Evolutionary conservation across 2,797 vertebrate genomes (phyloP), one percentile per base, ranked within the genome.

Genomic region (Anniella stebbinsi): DNA sequence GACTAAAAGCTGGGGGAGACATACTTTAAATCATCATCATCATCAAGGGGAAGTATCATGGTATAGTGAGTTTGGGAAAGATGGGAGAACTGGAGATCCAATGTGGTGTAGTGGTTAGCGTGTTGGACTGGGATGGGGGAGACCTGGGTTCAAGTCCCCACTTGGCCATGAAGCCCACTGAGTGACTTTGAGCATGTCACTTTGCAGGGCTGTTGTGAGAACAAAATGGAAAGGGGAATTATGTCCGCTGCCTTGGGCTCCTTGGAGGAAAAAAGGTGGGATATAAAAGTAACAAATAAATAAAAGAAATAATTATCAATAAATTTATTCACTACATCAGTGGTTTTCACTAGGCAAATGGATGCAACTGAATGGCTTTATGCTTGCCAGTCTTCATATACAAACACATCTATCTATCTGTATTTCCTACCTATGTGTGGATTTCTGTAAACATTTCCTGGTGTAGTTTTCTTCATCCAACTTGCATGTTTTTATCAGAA

Each of bases 381-480:
- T 3, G 76, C 28, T 41, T 86, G 54, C 72, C n/a, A 38, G 78
- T 77, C 38, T 86, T 63, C 28, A 69, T 81, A 72, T 21, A 54
- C 73, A 86, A 81, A 92, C 83, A 91, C 11, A 38, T 80, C 28
- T 13, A 38, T 80, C 28, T 51, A 82, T 90, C 87, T 92, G 90
- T 36, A 94, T 86, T 94, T 91, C 90, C 92, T 85, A 93, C 89
- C 66, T 80, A 92, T 93, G 94, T 95, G 91, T 25, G 51, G 94
- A 93, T 93, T 91, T 91, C 96, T 94, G 93, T 91, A 94, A 96
- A 94, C 86, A 96, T 91, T 96, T 87, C 75, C 1, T 17, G 91
- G 89, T 73, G 85, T 91, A 87, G 94, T 93, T 94, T 94, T 94
- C 93, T 80, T 86, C 92, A 92, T 82, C 92, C 90, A 95, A 96